Evolutionary conservation across 2,797 vertebrate species (phyloP), one percentile per base, ranked within the genome.

Genomic region (Erithacus rubecula): DNA sequence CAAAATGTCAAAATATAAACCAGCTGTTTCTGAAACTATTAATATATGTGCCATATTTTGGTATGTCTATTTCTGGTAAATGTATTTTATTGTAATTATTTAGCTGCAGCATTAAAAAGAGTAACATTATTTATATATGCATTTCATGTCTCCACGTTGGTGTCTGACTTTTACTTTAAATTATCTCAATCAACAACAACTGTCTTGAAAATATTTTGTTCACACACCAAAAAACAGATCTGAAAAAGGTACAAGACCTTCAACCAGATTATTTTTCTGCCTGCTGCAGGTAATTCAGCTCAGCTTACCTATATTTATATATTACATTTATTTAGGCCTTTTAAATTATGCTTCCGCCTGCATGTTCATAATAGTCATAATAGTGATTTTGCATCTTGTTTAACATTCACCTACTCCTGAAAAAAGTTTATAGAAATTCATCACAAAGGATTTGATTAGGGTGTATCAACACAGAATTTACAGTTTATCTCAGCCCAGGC

Each of bases 101-200:
- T 76, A n/a, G 34, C 32, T 53, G 44, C 30, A 41, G 59, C 77
- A 78, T 71, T 65, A 83, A 60, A 71, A 95, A 83, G 19, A 93
- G 10, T 24, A 69, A 47, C 12, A 59, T 62, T 59, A 87, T 68
- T 93, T 84, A 39, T 52, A 58, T 49, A 78, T 30, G 91, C 47
- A 79, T 65, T 88, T 95, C 8, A 22, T 36, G 85, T 71, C 75
- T 85, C 80, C 43, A 9, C 63, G 75, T 41, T 81, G 79, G 80
- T 65, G 12, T 75, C 64, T 85, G 84, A 85, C 12, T n/a, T 46
- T 96, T 74, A 44, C 24, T 36, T n/a, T 11, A 32, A 75, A 70
- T 51, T 29, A 93, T 60, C 72, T 90, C 34, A 90, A 23, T 82
- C 96, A 74, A 55, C 76, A 94, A 93, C 67, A 94, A 91, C 27